A percentile compares a stretch with the other conserved stretches of the same genome.
These are phyloP conservation scores for Amblyjoppa fuscipennis DNA, from an alignment of 2,888 invertebrate species.

Conservation along the genomic window DNA sequence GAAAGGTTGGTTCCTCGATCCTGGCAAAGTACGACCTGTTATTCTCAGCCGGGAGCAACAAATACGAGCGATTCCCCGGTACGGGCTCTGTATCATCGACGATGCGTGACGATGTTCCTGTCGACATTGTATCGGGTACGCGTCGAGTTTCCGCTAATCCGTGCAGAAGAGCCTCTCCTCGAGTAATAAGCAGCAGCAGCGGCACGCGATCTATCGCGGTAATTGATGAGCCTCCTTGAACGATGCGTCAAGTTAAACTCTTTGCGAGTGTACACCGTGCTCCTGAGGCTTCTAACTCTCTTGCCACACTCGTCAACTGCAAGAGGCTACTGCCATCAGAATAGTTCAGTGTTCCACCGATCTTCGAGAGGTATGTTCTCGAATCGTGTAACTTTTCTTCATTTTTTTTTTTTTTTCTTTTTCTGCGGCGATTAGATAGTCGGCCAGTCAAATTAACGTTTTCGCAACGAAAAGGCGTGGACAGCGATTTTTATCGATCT, in stretches of 20 bases:
- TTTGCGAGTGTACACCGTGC: constrained; percentile 45
- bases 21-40: constrained; percentile 40
- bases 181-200: constrained; percentile 14
- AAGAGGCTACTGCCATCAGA: not conserved
- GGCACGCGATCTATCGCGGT: constrained; percentile 63
- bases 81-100: constrained; percentile 58
- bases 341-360: constrained; percentile 18
- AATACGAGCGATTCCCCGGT: constrained; percentile 9
- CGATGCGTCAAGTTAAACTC: constrained; percentile 67
- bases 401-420: not conserved
- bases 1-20: constrained; percentile 34
- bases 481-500: too few species aligned
- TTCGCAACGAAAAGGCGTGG: not conserved
- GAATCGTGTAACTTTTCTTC: not conserved
- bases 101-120: constrained; percentile 65
- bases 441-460: not conserved
- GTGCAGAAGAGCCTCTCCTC: not conserved
- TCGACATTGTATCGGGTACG: constrained; percentile 64
- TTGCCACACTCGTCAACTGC: not conserved
- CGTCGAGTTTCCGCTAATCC: constrained; percentile 38
- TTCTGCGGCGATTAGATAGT: not conserved
- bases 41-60: constrained; percentile 44
- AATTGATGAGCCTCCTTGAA: constrained; percentile 65
- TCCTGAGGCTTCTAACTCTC: constrained; percentile 4
- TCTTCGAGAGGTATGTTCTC: constrained; percentile 5